A percentile compares a stretch with the other conserved stretches of the same genome.
Evolutionary conservation across 2,797 vertebrate species (phyloP).

Genomic region (Micromesistius poutassou): DNA sequence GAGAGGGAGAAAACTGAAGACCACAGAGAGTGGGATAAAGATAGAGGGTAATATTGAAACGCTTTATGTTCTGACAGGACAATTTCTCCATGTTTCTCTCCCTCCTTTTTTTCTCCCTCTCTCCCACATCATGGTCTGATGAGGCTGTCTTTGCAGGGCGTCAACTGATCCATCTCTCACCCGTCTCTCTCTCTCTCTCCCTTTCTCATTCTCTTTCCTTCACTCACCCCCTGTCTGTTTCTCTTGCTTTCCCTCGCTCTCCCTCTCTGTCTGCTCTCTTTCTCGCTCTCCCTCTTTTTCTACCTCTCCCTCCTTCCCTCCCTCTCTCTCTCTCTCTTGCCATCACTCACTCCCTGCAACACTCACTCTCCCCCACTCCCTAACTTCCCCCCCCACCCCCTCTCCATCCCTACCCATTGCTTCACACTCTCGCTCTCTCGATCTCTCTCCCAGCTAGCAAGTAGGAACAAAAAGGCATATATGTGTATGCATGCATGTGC

Average conservation of each 20-base stretch:
- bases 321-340: not conserved
- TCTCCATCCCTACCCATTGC: no score
- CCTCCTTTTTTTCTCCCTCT: not conserved
- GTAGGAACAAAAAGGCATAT: no score
- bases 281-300: conserved; percentile 14
- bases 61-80: not conserved
- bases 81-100: not conserved
- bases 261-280: conserved; percentile 14
- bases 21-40: not conserved
- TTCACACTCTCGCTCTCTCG: not conserved
- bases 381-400: no score
- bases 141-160: conserved; percentile 47
- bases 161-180: conserved; percentile 40
- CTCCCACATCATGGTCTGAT: conserved; percentile 32
- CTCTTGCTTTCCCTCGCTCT: not conserved
- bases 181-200: conserved; percentile 19
- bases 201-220: not conserved
- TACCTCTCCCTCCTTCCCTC: not conserved
- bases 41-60: not conserved
- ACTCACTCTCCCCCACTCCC: not conserved
- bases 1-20: not conserved
- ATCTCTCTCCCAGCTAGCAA: no score
- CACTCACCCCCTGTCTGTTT: no score
- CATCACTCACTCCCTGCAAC: not conserved
- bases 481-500: no score